These are phyloP conservation scores for Micronisus gabar DNA, from an alignment of 2,113 vertebrate genomes.

Conservation along the genomic window DNA sequence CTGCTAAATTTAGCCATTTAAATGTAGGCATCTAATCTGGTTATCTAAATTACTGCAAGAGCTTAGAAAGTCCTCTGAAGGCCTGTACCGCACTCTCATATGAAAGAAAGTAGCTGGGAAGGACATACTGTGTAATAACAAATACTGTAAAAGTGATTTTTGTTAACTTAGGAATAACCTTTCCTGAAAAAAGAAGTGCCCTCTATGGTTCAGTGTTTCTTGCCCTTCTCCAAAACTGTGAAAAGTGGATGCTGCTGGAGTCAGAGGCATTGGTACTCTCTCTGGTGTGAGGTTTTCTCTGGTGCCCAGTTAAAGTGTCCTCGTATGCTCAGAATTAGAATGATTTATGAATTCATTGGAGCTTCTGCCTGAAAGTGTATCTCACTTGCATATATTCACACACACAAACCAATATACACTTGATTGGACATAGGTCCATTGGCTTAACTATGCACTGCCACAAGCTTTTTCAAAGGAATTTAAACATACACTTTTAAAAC, in stretches of 20 bases:
- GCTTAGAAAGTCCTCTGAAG: background rate
- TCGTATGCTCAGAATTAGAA: background rate
- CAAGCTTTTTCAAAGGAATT: background rate
- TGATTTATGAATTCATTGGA: background rate
- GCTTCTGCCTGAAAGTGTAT: background rate
- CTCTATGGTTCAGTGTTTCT: background rate
- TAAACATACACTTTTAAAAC: background rate
- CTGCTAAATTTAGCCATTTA: background rate
- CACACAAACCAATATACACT: accelerated
- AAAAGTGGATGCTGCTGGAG: background rate
- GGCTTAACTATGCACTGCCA: background rate
- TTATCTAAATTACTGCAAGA: background rate
- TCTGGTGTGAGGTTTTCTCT: background rate
- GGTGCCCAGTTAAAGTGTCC: background rate
- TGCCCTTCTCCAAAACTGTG: background rate
- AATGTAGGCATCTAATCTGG: background rate
- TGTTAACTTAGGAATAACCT: background rate
- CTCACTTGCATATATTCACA: background rate
- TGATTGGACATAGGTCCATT: background rate
- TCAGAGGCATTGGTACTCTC: background rate
- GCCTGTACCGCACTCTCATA: background rate
- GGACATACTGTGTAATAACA: background rate
- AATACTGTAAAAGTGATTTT: background rate
- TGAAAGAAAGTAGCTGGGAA: background rate
- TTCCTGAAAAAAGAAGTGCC: background rate